Evolutionary conservation across 2,113 vertebrate species (phyloP).

Genomic region (Verasper variegatus): DNA sequence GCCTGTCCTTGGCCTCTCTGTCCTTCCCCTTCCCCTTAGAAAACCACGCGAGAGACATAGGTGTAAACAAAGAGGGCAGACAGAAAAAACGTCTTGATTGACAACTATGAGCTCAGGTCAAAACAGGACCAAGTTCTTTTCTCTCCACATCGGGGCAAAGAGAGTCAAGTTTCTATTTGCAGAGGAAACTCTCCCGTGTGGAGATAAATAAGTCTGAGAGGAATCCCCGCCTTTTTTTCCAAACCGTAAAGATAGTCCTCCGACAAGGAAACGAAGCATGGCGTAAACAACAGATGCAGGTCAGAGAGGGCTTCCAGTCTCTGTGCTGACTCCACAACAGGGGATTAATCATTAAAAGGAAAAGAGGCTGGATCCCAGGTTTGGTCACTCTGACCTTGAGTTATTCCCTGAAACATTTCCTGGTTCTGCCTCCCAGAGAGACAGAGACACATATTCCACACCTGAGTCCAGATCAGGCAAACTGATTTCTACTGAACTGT

Average conservation of each 20-base stretch:
- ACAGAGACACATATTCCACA: slow-evolving; percentile 3
- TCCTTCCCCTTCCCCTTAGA: slow-evolving; percentile 92
- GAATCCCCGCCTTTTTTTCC: slow-evolving; percentile 32
- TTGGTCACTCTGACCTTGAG: slow-evolving; percentile 60
- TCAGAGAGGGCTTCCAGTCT: slow-evolving; percentile 40
- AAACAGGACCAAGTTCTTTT: neutral
- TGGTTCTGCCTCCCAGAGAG: slow-evolving; percentile 46
- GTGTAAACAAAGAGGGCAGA: slow-evolving; percentile 28
- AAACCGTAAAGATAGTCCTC: neutral
- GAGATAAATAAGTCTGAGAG: slow-evolving; percentile 12
- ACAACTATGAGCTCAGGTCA: neutral
- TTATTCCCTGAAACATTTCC: slow-evolving; percentile 60
- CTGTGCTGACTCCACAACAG: slow-evolving; percentile 56
- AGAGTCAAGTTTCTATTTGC: slow-evolving; percentile 24
- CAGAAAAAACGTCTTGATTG: neutral
- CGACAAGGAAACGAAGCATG: slow-evolving; percentile 48
- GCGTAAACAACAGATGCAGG: slow-evolving; percentile 56
- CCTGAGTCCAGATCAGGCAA: neutral
- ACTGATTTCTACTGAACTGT: neutral
- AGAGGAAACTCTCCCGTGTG: slow-evolving; percentile 14
- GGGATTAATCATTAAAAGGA: slow-evolving; percentile 76
- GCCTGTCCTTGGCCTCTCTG: slow-evolving; percentile 88
- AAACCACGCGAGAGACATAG: slow-evolving; percentile 65
- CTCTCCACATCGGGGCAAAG: neutral
- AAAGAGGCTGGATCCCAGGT: slow-evolving; percentile 52